phyloP scores from a whole-genome alignment of 2,888 invertebrate genomes.

The Phortica okadai region DNA sequence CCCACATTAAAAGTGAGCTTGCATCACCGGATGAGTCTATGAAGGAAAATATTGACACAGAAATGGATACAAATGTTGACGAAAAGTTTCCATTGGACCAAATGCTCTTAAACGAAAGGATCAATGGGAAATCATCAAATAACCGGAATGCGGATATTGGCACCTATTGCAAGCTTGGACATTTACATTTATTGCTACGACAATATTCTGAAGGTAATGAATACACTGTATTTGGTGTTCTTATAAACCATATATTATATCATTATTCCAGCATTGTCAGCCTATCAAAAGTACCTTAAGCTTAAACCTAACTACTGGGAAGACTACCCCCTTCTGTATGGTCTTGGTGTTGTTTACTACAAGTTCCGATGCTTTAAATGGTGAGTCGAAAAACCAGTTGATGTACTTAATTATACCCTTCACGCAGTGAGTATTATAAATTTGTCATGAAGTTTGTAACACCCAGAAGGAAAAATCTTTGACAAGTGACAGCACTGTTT shows the following conservation, averaged over 20 bases:
- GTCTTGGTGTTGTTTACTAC: constrained; percentile 96
- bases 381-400: constrained; percentile 81
- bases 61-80: neutral
- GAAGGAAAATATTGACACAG: constrained; percentile 47
- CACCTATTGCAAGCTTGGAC: constrained; percentile 96
- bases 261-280: constrained; percentile 89
- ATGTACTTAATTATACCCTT: neutral
- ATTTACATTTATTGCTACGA: constrained; percentile 83
- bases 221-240: neutral
- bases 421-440: too few species aligned
- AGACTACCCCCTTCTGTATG: constrained; percentile 94
- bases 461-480: neutral
- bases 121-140: constrained; percentile 53
- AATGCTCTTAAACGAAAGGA: constrained; percentile 27
- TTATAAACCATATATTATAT: constrained; percentile 4
- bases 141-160: constrained; percentile 83
- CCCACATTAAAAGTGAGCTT: constrained; percentile 1
- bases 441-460: neutral
- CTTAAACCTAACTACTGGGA: constrained; percentile 88
- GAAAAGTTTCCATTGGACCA: neutral
- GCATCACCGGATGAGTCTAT: constrained; percentile 38
- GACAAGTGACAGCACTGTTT: neutral
- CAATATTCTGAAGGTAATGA: constrained; percentile 93
- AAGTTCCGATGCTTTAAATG: constrained; percentile 97
- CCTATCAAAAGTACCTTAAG: constrained; percentile 95